Conservation (phyloP, 1,140 invertebrate species). For the Coptotermes formosanus region DNA sequence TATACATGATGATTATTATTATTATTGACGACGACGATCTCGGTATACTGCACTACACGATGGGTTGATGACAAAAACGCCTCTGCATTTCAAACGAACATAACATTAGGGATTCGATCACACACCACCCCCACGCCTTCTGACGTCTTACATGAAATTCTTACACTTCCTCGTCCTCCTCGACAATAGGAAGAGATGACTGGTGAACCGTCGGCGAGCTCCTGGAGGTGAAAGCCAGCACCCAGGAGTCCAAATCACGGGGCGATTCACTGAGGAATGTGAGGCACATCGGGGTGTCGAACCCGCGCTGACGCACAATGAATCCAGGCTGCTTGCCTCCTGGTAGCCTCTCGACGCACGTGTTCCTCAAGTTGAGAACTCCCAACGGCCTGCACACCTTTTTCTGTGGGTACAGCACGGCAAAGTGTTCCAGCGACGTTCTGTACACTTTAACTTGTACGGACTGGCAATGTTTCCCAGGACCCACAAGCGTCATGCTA, state of each 20-base stretch:
- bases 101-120: neutral
- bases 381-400: constrained; percentile 61
- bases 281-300: constrained; percentile 57
- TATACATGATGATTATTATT: neutral
- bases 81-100: neutral
- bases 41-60: neutral
- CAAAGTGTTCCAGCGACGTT: constrained; percentile 65
- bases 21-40: neutral
- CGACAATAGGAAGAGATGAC: constrained; percentile 58
- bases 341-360: constrained; percentile 52
- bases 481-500: constrained; percentile 58
- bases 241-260: constrained; percentile 60
- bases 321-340: constrained; percentile 52
- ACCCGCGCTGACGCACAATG: constrained; percentile 58
- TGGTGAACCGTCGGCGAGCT: constrained; percentile 54
- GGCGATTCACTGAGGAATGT: constrained; percentile 59
- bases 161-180: constrained; percentile 61
- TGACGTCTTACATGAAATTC: neutral
- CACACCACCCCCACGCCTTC: too few relatives aligned
- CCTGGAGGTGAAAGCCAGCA: constrained; percentile 58
- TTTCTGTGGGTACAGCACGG: constrained; percentile 65
- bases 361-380: constrained; percentile 62
- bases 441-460: constrained; percentile 65
- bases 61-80: neutral
- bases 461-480: constrained; percentile 57